Evolutionary conservation across 1,140 invertebrate genomes (phyloP), one percentile per base, ranked within the genome.

Genomic region (Magallana gigas): DNA sequence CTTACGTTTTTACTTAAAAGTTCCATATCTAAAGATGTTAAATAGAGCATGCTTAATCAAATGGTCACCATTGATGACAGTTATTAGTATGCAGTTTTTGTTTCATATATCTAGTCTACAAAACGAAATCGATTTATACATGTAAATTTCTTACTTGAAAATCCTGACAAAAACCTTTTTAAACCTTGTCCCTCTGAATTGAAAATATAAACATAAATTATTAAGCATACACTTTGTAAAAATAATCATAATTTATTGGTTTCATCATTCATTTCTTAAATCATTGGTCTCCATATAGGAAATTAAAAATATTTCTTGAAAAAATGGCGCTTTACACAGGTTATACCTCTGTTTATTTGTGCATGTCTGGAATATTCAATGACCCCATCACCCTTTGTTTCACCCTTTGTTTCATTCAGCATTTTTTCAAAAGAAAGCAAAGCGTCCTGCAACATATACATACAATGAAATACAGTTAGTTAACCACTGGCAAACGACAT

Each of bases 101-200:
- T n/a, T 64, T n/a, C 7, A 64, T 8, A 64, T 7, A n/a, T 64
- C 14, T 64, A n/a, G 7, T 64, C 14, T 64, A n/a, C 16, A 64
- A 16, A 64, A 64, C 14, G 16, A 64, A 64, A 16, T 64, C 18
- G 14, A 64, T 64, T 16, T 18, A 64, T 0, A 12, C 2, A 36
- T 8, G 23, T 18, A 9, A 12, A 76, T 29, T 29, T 12, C 8
- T 18, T 76, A 76, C 68, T 76, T 76, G 68, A 29, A 23, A 4
- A 8, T 76, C 68, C 68, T 9, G 68, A 36, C 68, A 76, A 76
- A 36, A 76, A 76, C 36, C 68, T 76, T 29, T 76, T 76, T 12
- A 11, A 29, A 3, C 23, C 23, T 11, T 29, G 23, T 11, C 29
- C 29, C 5, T 9, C 68, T 76, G 68, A 76, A 48, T 48, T 48